Percentiles rank a stretch among this genome's conserved stretches.
Conservation (phyloP, 2,113 vertebrate genomes). For the Hippocampus zosterae region DNA sequence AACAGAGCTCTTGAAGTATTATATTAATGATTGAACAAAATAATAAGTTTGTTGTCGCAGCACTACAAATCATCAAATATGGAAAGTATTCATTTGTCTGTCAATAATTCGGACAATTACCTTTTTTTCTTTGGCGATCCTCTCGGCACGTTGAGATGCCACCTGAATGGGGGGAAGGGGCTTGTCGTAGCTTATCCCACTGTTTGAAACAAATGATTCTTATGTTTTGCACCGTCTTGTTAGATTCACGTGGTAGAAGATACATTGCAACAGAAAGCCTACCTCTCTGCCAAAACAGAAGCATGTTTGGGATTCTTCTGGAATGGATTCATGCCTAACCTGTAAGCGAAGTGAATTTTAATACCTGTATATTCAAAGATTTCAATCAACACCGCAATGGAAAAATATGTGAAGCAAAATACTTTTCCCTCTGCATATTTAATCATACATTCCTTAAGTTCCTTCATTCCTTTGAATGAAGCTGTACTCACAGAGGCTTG, state of each 20-base stretch:
- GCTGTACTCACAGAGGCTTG: conserved; percentile 81
- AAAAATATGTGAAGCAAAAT: not conserved
- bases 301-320: conserved; percentile 94
- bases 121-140: conserved; percentile 91
- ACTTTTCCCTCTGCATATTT: not conserved
- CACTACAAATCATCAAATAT: not conserved
- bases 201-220: conserved; percentile 40
- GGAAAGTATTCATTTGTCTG: not conserved
- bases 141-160: conserved; percentile 85
- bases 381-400: not conserved
- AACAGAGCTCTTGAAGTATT: too few species aligned
- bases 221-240: not conserved
- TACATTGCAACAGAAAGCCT: conserved; percentile 5
- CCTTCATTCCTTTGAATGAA: not conserved
- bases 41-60: not conserved
- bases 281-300: conserved; percentile 88
- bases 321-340: conserved; percentile 91
- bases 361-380: not conserved
- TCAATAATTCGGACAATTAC: conserved; percentile 13
- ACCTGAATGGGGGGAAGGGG: conserved; percentile 88
- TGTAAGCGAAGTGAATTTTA: conserved; percentile 48
- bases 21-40: too few species aligned
- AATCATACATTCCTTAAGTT: not conserved
- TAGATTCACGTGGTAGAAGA: not conserved
- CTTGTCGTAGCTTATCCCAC: conserved; percentile 90